Evolutionary conservation across 2,113 vertebrate genomes (phyloP).

Genomic region (Seriola aureovittata): DNA sequence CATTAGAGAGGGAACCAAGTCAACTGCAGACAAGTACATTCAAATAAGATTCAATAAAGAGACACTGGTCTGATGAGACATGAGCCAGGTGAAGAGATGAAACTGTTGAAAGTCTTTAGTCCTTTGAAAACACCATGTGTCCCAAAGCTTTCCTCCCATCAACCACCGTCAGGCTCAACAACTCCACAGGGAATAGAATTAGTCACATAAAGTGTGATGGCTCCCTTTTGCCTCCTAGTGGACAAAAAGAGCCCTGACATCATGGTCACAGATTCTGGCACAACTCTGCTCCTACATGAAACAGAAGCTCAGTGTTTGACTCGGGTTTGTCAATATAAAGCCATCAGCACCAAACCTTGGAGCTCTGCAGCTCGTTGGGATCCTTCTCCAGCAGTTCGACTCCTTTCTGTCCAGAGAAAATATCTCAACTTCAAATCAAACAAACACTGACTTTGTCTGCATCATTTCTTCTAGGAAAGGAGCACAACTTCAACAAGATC

Average conservation of each 20-base stretch:
- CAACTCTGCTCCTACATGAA: not conserved
- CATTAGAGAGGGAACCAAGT: not conserved
- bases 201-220: too few species aligned
- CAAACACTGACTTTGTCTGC: not conserved
- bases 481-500: slow-evolving; percentile 71
- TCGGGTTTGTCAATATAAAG: not conserved
- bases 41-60: not conserved
- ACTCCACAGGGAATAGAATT: not conserved
- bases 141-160: not conserved
- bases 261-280: too few species aligned
- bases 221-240: not conserved
- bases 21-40: not conserved
- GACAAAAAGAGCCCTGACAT: not conserved
- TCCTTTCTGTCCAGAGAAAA: not conserved
- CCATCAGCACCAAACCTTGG: not conserved
- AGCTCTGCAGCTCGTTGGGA: not conserved
- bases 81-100: not conserved
- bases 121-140: not conserved
- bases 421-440: not conserved
- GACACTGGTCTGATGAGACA: not conserved
- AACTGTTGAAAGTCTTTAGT: not conserved
- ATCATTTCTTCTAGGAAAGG: slow-evolving; percentile 40
- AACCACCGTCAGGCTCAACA: not conserved
- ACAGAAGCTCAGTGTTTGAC: not conserved
- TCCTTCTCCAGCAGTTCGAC: not conserved